phyloP scores from a whole-genome alignment of 1,140 invertebrate species.

The Drosophila neocordata region DNA sequence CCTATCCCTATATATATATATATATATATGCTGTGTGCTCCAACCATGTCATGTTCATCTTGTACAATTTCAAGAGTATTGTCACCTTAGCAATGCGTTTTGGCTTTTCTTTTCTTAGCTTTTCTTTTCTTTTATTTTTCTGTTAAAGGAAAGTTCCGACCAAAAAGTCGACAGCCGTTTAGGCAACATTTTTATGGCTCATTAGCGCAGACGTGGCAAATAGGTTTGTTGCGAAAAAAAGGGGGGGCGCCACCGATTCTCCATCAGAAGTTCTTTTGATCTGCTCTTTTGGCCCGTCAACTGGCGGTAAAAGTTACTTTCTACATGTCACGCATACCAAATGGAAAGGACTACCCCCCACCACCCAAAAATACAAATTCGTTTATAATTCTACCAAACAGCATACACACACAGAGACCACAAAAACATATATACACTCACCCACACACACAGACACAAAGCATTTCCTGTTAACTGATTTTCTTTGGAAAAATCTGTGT shows the following conservation, averaged over 20 bases:
- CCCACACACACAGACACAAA: neutral
- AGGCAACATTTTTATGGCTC: slow-evolving; percentile 74
- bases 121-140: neutral
- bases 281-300: slow-evolving; percentile 21
- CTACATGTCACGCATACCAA: slow-evolving; percentile 76
- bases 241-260: slow-evolving; percentile 23
- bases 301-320: slow-evolving; percentile 58
- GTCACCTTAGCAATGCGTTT: slow-evolving; percentile 58
- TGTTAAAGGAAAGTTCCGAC: neutral
- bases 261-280: slow-evolving; percentile 20
- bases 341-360: slow-evolving; percentile 57
- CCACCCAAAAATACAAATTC: slow-evolving; percentile 62
- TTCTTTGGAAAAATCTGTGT: slow-evolving; percentile 10
- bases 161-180: slow-evolving; percentile 44
- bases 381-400: slow-evolving; percentile 67
- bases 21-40: neutral
- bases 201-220: slow-evolving; percentile 75
- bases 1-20: neutral
- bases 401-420: too few species aligned
- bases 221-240: slow-evolving; percentile 45
- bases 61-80: slow-evolving; percentile 45
- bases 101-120: neutral
- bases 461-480: slow-evolving; percentile 29
- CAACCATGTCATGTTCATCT: neutral
- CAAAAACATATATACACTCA: too few species aligned